A percentile compares a stretch with the other conserved stretches of the same genome.
phyloP scores from a whole-genome alignment of 2,888 invertebrate genomes.

The Mythimna ferrago region DNA sequence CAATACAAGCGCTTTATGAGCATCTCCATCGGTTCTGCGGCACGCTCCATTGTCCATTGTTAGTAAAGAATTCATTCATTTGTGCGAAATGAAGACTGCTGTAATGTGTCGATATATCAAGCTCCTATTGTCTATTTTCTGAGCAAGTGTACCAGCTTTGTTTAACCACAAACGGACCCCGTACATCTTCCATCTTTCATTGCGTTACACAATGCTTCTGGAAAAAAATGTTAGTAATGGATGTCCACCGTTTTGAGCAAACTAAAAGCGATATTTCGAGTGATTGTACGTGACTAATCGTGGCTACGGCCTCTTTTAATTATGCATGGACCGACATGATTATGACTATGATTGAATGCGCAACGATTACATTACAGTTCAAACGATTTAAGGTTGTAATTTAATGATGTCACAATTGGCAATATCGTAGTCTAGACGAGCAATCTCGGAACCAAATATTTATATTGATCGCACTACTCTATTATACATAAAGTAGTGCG shows the following conservation, averaged over 20 bases:
- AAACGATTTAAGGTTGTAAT: constrained; percentile 31
- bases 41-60: constrained; percentile 86
- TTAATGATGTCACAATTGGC: constrained; percentile 35
- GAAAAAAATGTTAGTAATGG: constrained; percentile 54
- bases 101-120: constrained; percentile 74
- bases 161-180: constrained; percentile 47
- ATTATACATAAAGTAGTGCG: background rate
- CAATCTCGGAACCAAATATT: constrained; percentile 2
- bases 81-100: constrained; percentile 78
- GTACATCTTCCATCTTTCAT: constrained; percentile 55
- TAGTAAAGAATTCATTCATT: constrained; percentile 82
- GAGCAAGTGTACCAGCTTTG: constrained; percentile 53
- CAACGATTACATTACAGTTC: constrained; percentile 56
- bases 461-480: too few relatives aligned
- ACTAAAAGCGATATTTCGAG: constrained; percentile 56
- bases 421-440: constrained; percentile 4
- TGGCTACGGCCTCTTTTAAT: constrained; percentile 69
- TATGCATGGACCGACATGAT: constrained; percentile 68
- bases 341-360: constrained; percentile 68
- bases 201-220: constrained; percentile 52
- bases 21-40: constrained; percentile 64
- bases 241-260: constrained; percentile 59
- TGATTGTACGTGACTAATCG: constrained; percentile 73
- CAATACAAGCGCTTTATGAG: constrained; percentile 49
- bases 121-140: constrained; percentile 71